Evolutionary conservation across 2,113 vertebrate species (phyloP).

Genomic region (Cromileptes altivelis): DNA sequence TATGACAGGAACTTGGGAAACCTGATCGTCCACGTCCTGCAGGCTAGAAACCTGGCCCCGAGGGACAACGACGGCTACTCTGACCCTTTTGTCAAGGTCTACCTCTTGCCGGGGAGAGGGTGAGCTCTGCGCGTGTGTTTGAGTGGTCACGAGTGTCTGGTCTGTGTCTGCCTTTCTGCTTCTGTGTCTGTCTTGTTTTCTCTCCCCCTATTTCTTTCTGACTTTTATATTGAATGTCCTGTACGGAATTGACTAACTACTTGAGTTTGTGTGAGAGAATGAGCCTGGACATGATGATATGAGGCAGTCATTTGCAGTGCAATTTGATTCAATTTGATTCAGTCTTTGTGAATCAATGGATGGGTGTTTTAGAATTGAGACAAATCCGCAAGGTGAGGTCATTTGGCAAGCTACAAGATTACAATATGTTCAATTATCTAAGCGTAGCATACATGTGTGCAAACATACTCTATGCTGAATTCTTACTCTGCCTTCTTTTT

Average conservation of each 20-base stretch:
- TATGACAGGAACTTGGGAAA: conserved; percentile 97
- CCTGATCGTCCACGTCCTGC: conserved; percentile 97
- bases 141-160: conserved; percentile 45
- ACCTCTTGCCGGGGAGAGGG: conserved; percentile 98
- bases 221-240: conserved; percentile 54
- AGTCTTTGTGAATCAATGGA: conserved; percentile 14
- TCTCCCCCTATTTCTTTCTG: conserved; percentile 64
- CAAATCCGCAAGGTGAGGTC: background rate
- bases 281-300: conserved; percentile 60
- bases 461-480: background rate
- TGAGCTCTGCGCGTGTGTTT: conserved; percentile 82
- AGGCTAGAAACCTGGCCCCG: conserved; percentile 95
- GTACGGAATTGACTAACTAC: conserved; percentile 58
- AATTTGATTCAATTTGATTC: conserved; percentile 19
- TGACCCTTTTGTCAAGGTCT: conserved; percentile 98
- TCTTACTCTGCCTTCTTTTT: conserved; percentile 4
- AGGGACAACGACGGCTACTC: conserved; percentile 98
- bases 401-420: background rate
- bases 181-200: conserved; percentile 71
- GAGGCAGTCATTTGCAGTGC: conserved; percentile 57
- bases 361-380: conserved; percentile 21
- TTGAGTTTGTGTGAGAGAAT: conserved; percentile 53
- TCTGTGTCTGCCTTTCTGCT: conserved; percentile 66
- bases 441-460: conserved; percentile 7
- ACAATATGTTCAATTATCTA: conserved; percentile 1